Evolutionary conservation across 2,888 invertebrate species (phyloP), one percentile per base, ranked within the genome.

Genomic region (Drosophila mayaguana): DNA sequence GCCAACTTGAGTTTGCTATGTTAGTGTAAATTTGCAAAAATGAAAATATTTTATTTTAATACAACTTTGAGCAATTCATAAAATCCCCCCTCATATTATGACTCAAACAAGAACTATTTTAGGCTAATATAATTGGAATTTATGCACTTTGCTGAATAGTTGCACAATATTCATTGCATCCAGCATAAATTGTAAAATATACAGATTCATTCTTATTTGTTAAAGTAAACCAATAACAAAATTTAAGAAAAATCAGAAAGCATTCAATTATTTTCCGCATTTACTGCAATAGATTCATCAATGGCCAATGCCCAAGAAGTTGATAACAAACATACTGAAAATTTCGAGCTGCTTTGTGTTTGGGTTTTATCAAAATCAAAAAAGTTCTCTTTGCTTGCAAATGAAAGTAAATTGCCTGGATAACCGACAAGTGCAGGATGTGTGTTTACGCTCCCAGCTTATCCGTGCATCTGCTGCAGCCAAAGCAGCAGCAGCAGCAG

Each of bases 341-440:
- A 48, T 50, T n/a, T 43, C 34, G 2, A 40, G 16, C 40, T 50
- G 9, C 14, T 42, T 34, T 38, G 42, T 59, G 36, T 60, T 32
- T 38, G 57, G 38, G 36, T 43, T 16, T 18, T n/a, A 63, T 56
- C 45, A 38, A 65, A 68, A 72, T 63, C 48, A 25, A 1, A 74
- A 72, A 66, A 38, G 16, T n/a, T 7, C 22, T 14, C 7, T 22
- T 22, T 45, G 14, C 14, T 22, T 14, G 14, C 45, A 14, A 45
- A 22, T 16, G 45, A 25, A 45, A 22, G 45, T 63, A 85, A 85
- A 80, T 85, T 83, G 86, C 34, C 76, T 76, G 82, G 87, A 88
- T 86, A 78, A 70, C 82, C 67, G 68, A 83, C 88, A 88, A 86
- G 89, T 87, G 89, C 77, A 67, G 61, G 12, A 16, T 18, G 18